Percentiles rank a stretch among this genome's conserved stretches.
Evolutionary conservation across 53 echinoderm and acorn worm genomes (phyloP).

Genomic region (Henricia sp.): DNA sequence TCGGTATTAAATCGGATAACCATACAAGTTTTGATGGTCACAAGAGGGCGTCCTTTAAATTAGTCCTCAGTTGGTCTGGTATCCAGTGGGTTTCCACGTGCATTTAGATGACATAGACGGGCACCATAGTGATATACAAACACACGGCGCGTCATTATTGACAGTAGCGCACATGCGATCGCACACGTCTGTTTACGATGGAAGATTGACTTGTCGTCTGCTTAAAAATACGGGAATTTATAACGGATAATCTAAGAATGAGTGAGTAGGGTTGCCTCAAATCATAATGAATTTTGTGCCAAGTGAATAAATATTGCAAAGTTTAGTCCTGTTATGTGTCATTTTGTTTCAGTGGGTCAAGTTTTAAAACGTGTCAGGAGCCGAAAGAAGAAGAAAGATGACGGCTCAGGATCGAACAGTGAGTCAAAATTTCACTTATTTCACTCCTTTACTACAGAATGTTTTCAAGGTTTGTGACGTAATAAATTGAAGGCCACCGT

Average conservation of each 20-base stretch:
- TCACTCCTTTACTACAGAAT: too few species aligned
- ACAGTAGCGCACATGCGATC: not conserved
- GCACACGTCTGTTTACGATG: not conserved
- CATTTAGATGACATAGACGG: conserved; percentile 1
- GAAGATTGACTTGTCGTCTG: conserved; percentile 27
- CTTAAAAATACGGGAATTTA: not conserved
- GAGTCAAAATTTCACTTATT: too few species aligned
- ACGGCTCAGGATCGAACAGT: conserved; percentile 34
- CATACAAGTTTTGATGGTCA: too few species aligned
- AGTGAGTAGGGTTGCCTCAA: conserved; percentile 17
- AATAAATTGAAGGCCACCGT: too few species aligned
- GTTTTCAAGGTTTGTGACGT: too few species aligned
- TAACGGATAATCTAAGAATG: conserved; percentile 22
- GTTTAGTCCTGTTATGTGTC: not conserved
- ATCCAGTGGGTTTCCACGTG: not conserved
- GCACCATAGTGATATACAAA: conserved; percentile 7
- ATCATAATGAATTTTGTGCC: not conserved
- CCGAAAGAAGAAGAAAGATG: conserved; percentile 41
- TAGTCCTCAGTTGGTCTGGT: conserved; percentile 15
- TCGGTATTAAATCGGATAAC: too few species aligned
- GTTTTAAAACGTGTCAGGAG: conserved; percentile 50
- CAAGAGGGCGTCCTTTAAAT: conserved; percentile 28
- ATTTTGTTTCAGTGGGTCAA: conserved; percentile 62
- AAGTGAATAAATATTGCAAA: not conserved
- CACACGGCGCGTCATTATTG: not conserved